Base-by-base conservation (phyloP, 2,113 vertebrate species). In the Gobiocypris rarus region DNA sequence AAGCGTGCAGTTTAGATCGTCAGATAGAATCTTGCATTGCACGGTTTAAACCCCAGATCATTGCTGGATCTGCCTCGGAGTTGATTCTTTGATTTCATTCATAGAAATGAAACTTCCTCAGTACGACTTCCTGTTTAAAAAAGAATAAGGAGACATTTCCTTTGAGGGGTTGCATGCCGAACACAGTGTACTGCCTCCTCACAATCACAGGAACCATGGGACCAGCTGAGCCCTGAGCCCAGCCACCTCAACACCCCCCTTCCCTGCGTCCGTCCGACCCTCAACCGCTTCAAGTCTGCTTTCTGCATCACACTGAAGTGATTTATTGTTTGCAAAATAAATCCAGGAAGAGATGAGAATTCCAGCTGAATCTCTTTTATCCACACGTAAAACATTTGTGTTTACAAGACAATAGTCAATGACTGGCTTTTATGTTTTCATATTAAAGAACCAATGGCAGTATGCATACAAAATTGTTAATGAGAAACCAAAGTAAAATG, bases 131-230 rank as follows among this genome's bases (percentile, higher is more conserved):
- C 93, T 94, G 93, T 95, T 95, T 93, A 93, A 82, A 91, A 74
- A 90, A 91, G 88, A 87, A 90, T 88, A 81, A 93, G 90, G 89
- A 89, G 91, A 91, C 89, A 94, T 90, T 94, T 95, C 94, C 94
- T 95, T 85, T 81, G 88, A 90, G 89, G 34, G 79, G 86, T 91
- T 85, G 93, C 87, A 90, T 70, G 84, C 88, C 89, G 92, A 92
- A 95, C 93, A 92, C 83, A 83, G 87, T 92, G 93, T 95, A 92
- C 93, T 88, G 91, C 86, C 80, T 90, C 88, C 73, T 82, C 90
- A 94, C 93, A 95, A 95, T 94, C 90, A 88, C 93, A 95, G 94
- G 94, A 95, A 95, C 93, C 91, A 90, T 84, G 86, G 89, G 92
- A 92, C 91, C 87, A 91, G 86, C 86, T 77, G 83, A 83, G 85